Base-by-base conservation (phyloP, 2,797 vertebrate genomes). In the Periparus ater region DNA sequence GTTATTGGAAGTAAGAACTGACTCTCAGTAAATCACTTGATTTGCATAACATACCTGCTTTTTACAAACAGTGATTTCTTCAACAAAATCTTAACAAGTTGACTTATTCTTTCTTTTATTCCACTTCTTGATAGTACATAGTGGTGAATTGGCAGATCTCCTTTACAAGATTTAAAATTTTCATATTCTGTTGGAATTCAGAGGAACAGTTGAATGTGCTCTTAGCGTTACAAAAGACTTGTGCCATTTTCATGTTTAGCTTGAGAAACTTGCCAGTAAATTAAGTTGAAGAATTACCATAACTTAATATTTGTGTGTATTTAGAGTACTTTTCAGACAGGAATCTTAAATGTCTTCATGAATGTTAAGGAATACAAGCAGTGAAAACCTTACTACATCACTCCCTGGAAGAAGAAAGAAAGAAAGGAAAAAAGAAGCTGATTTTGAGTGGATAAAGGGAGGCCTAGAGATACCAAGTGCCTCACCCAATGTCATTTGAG, bases 31-130 rank as follows among this genome's bases (percentile, higher is more conserved):
- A 92, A 94, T 75, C 72, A 71, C 48, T 92, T 66, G 26, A 94
- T 96, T 97, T 95, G 73, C 95, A 96, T 95, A 97, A 93, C 67
- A 86, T 92, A 96, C 92, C 95, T 96, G 79, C 51, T 88, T 96
- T 78, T 66, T 62, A 55, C 36, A 87, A 82, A 93, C 81, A 88
- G 85, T 17, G 4, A 85, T 51, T 94, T 78, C 47, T 57, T 89
- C 26, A 92, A 62, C n/a, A 92, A 93, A 92, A 96, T 75, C 70
- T 45, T 89, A 88, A 70, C 45, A 81, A 85, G 60, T 75, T 92
- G 70, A 63, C 36, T 92, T 77, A 55, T 36, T 86, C 10, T 40
- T 84, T 81, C 54, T 86, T 75, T 92, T 74, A 80, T 89, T 88
- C 48, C 14, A 9, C 45, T 86, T 92, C 85, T 84, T 66, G 42